Percentiles rank a stretch among this genome's conserved stretches.
Evolutionary conservation across 1,140 invertebrate species (phyloP).

Genomic region (Hyposmocoma kahamanoa): DNA sequence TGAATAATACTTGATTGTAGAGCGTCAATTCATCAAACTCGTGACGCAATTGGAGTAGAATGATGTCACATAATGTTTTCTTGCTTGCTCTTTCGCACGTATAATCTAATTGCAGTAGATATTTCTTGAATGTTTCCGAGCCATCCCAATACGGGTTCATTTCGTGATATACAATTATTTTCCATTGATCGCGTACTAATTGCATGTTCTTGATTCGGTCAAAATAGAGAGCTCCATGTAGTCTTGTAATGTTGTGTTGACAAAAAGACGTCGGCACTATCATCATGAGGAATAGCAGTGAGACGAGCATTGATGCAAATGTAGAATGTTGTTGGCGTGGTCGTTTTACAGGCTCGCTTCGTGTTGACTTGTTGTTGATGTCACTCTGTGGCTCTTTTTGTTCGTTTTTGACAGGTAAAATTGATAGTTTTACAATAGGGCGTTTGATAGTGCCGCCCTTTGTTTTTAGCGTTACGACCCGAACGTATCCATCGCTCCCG

Average conservation of each 20-base stretch:
- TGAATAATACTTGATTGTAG: constrained; percentile 12
- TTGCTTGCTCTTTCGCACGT: background rate
- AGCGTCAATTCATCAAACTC: constrained; percentile 12
- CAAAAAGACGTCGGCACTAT: no score
- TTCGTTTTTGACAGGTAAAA: no score
- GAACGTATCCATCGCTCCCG: no score
- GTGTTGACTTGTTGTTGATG: no score
- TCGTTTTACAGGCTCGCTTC: no score
- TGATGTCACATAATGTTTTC: constrained; percentile 5
- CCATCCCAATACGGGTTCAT: constrained; percentile 17
- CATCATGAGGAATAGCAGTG: no score
- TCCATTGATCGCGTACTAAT: constrained; percentile 25
- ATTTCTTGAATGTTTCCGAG: constrained; percentile 1
- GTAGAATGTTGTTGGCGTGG: no score
- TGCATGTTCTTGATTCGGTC: constrained; percentile 18
- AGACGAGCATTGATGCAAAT: no score
- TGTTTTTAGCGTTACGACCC: no score
- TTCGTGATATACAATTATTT: constrained; percentile 20
- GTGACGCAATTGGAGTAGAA: constrained; percentile 16
- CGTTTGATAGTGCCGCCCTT: no score
- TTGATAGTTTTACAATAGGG: no score
- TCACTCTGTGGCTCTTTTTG: no score
- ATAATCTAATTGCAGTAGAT: background rate
- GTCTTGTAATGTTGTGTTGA: background rate
- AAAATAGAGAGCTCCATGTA: constrained; percentile 4